Base-by-base conservation (phyloP, 1,140 invertebrate genomes). In the Dufourea novaeangliae region DNA sequence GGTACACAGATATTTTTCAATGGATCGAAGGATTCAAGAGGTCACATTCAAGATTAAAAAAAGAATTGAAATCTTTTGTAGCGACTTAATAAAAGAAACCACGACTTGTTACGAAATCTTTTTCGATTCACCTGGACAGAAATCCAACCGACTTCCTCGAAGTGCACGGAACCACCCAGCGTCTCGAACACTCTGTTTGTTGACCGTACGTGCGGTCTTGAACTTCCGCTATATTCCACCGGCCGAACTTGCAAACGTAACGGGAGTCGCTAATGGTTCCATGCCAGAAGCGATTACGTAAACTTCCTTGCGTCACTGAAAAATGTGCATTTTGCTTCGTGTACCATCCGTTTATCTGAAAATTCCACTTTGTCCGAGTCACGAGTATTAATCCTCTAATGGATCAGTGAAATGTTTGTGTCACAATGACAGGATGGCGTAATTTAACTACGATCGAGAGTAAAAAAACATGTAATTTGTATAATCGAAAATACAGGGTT, bases 181-280 rank as follows among this genome's bases (percentile, higher is more conserved):
- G 37, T 20, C 20, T 37, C 52, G 10, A 29, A 14, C 41, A 27
- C 41, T 54, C 29, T 29, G 41, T 52, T 20, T 27, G 17, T 62
- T 34, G 25, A 37, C 12, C 27, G 57, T 68, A 37, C 29, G 41
- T 14, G 5, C 74, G 27, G 77, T 71, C 46, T 82, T 72, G 74
- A 78, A 72, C 62, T 82, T 78, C 46, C 52, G 63, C 25, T 67
- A n/a, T 76, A 22, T 78, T 37, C 22, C 29, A 44, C 2, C 29
- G 11, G 29, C 62, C 12, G n/a, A 64, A 77, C 62, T 25, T 25
- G 44, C 25, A 41, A 59, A 57, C 66, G n/a, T 29, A 56, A 50
- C n/a, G 50, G 20, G 27, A 70, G 68, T 56, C 54, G 20, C 64
- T 54, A 37, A 67, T 67, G 32, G 32, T 5, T 34, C 2, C 34